Evolutionary conservation across 1,140 invertebrate genomes (phyloP).

Genomic region (Steinernema feltiae): DNA sequence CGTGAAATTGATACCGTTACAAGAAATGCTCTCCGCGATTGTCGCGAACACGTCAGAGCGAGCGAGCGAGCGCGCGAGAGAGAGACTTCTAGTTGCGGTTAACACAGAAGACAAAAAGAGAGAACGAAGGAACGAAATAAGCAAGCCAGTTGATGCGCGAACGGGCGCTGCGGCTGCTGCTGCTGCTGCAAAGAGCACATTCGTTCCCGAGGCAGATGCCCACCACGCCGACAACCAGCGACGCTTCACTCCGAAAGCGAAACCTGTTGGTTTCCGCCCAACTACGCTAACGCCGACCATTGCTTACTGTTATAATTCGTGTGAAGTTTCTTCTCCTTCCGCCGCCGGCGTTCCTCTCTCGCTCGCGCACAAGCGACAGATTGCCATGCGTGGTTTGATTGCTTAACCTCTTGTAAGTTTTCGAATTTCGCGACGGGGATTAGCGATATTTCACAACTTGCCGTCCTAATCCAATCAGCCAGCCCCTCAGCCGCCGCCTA

Average conservation of each 20-base stretch:
- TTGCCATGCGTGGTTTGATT: not conserved
- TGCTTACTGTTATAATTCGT: too few relatives aligned
- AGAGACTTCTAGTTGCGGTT: conserved; percentile 1
- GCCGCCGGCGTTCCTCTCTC: not conserved
- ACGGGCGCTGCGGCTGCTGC: too few relatives aligned
- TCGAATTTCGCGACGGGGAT: not conserved
- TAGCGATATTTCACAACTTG: conserved; percentile 1
- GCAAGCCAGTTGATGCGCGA: conserved; percentile 14
- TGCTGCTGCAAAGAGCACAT: too few relatives aligned
- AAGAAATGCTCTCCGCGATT: not conserved
- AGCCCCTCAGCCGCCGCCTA: not conserved
- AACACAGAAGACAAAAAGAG: not conserved
- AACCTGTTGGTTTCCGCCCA: not conserved
- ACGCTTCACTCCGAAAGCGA: not conserved
- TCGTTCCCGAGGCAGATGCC: not conserved
- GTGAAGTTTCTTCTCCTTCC: too few relatives aligned
- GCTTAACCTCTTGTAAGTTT: not conserved
- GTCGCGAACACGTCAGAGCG: conserved; percentile 7
- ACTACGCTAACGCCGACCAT: too few relatives aligned
- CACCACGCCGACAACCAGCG: not conserved
- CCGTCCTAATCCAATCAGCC: conserved; percentile 10
- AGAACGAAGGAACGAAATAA: not conserved
- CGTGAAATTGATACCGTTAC: conserved; percentile 15
- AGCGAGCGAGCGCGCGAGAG: not conserved
- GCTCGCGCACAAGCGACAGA: too few relatives aligned